These are phyloP conservation scores for Platalea minor DNA, from an alignment of 2,797 vertebrate genomes.

Conservation along the genomic window DNA sequence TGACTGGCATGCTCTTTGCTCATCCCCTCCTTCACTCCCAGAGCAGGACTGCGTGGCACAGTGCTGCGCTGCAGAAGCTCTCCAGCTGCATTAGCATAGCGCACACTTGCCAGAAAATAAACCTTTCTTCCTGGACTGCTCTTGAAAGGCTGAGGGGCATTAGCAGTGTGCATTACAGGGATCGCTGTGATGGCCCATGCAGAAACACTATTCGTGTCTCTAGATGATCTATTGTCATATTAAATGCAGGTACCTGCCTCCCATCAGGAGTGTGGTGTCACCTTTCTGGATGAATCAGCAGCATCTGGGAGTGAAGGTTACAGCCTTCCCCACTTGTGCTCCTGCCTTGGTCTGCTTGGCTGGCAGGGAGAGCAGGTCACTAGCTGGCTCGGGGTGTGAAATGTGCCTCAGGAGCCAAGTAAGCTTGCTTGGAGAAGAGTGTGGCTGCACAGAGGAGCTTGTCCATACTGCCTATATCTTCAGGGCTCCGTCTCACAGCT, in stretches of 20 bases:
- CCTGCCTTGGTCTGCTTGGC: not conserved
- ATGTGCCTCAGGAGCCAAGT: not conserved
- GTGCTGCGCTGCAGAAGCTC: not conserved
- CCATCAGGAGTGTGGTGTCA: not conserved
- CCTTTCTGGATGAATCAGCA: slow-evolving; percentile 26
- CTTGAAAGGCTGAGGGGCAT: not conserved
- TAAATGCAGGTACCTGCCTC: not conserved
- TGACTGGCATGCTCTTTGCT: not conserved
- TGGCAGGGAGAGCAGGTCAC: not conserved
- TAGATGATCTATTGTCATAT: not conserved
- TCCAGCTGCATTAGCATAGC: not conserved
- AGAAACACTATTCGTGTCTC: not conserved
- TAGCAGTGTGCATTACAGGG: not conserved
- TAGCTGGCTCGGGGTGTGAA: not conserved
- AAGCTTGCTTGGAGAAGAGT: not conserved
- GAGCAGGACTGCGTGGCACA: not conserved
- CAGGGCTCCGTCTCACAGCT: not conserved
- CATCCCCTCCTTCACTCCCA: not conserved
- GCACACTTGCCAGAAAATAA: not conserved
- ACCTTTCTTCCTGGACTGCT: not conserved
- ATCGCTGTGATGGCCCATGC: not conserved
- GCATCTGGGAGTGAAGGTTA: not conserved
- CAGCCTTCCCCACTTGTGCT: not conserved
- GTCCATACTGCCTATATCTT: not conserved
- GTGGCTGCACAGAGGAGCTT: not conserved